These are phyloP conservation scores for Heterohyrax brucei DNA, from an alignment of 2,797 vertebrate species.

Conservation along the genomic window DNA sequence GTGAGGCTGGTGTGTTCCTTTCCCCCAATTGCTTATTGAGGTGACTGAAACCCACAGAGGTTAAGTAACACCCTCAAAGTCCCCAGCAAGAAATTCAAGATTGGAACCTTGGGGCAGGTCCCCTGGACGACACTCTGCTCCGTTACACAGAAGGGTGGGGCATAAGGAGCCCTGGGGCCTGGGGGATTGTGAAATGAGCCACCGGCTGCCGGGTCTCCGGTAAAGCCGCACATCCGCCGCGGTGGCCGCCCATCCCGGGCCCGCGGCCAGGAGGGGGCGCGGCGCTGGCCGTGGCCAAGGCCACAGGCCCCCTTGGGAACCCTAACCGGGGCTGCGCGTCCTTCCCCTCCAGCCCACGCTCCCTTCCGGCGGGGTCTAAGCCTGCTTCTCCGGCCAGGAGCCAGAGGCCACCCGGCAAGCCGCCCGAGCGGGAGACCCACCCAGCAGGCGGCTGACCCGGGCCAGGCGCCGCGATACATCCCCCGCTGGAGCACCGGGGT, in stretches of 20 bases:
- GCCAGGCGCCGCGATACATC: neutral
- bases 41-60: neutral
- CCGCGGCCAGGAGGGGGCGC: neutral
- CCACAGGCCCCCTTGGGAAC: neutral
- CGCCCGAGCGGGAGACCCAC: neutral
- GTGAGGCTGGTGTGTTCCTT: neutral
- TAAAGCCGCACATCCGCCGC: neutral
- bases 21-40: neutral
- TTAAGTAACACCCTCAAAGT: neutral
- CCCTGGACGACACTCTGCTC: neutral
- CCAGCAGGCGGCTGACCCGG: neutral
- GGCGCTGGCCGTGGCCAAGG: slow-evolving; percentile 52
- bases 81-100: neutral
- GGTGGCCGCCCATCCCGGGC: slow-evolving; percentile 16
- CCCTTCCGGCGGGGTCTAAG: slow-evolving; percentile 29
- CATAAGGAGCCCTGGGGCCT: neutral
- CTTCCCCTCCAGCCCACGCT: slow-evolving; percentile 71
- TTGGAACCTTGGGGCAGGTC: neutral
- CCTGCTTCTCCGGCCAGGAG: neutral
- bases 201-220: neutral
- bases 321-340: neutral
- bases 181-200: neutral
- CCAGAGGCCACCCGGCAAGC: neutral
- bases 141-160: neutral
- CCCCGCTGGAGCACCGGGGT: neutral